Evolutionary conservation across 2,797 vertebrate species (phyloP), one percentile per base, ranked within the genome.

Genomic region (Otolemur crassicaudatus): DNA sequence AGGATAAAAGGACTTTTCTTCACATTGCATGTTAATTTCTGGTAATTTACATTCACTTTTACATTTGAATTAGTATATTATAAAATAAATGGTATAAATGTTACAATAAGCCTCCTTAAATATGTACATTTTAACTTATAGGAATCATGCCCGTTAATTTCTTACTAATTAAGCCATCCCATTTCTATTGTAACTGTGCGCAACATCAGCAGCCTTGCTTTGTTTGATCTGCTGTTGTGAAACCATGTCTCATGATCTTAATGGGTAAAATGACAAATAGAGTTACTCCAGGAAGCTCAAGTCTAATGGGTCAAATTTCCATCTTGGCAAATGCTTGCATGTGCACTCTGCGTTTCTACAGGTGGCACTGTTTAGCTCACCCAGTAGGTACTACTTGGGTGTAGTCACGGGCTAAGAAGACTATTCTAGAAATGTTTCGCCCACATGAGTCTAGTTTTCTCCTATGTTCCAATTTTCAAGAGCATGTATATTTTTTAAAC

Each of bases 11-110:
- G 98, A 98, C 97, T 98, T 98, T 98, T 98, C 97, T 98, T 98
- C 98, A 98, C 97, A 98, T 97, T 98, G 98, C 98, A 98, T 98
- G 98, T 97, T 98, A 98, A 98, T 99, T 98, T 97, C 95, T 98
- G 92, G 96, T 98, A 98, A 98, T 98, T 98, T 98, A 98, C 97
- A 98, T 98, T 98, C 97, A 97, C 97, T 98, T 98, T 98, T 97
- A 97, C 98, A 98, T 98, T 96, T 82, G 77, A 98, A 97, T 98
- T 98, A 98, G 96, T 98, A 96, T 98, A 98, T 98, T 98, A 96
- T 92, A 97, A 97, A 98, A 97, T 98, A 98, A 98, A 97, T 94
- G 95, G 87, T 97, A 97, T 97, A 96, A 98, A 98, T 97, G 96
- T 97, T 98, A 97, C 95, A 97, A 98, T 97, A 98, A 98, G 97